phyloP scores from a whole-genome alignment of 2,888 invertebrate genomes.

The Cerceris rybyensis region DNA sequence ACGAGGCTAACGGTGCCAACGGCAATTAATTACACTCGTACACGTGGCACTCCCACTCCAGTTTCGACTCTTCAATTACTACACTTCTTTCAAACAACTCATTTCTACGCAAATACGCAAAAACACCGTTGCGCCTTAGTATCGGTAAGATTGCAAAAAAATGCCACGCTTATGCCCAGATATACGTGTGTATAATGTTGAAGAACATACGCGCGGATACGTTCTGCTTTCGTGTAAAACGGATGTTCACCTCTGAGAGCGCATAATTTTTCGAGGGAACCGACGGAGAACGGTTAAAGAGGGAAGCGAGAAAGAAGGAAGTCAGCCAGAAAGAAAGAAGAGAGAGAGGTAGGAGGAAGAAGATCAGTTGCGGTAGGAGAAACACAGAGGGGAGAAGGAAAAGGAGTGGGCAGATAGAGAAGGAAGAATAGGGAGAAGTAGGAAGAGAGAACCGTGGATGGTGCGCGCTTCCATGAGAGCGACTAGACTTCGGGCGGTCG shows the following conservation, averaged over 20 bases:
- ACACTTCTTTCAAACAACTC: conserved; percentile 36
- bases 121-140: neutral
- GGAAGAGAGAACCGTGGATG: conserved; percentile 53
- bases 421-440: conserved; percentile 45
- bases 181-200: conserved; percentile 3
- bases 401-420: conserved; percentile 34
- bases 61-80: conserved; percentile 74
- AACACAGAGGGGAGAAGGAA: neutral
- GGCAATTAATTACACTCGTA: conserved; percentile 73
- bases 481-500: conserved; percentile 64
- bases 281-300: conserved; percentile 57
- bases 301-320: conserved; percentile 48
- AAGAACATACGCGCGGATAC: conserved; percentile 19
- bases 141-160: conserved; percentile 8
- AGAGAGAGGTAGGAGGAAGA: conserved; percentile 5
- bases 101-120: conserved; percentile 30
- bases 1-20: conserved; percentile 64
- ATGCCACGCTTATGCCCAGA: conserved; percentile 14
- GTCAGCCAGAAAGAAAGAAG: conserved; percentile 52
- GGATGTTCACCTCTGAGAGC: conserved; percentile 74
- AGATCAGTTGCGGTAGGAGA: neutral
- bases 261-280: conserved; percentile 74
- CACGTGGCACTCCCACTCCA: conserved; percentile 74
- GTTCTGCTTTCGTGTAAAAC: conserved; percentile 68
- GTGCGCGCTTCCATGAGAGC: conserved; percentile 68